Evolutionary conservation across 2,888 invertebrate species (phyloP).

Genomic region (Chouioia cunea): DNA sequence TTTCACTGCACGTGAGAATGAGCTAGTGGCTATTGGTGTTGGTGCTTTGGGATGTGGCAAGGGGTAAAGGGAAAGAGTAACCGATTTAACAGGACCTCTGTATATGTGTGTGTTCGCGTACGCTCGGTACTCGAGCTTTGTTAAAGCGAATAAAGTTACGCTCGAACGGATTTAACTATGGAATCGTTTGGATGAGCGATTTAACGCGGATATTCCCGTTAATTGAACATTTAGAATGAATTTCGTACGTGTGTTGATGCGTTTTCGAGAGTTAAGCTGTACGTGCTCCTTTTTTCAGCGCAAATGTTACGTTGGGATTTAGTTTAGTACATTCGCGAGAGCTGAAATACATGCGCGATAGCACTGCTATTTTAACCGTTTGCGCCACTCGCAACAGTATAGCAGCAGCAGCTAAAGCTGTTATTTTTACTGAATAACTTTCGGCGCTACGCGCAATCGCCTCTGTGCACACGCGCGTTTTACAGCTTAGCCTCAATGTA

Average conservation of each 20-base stretch:
- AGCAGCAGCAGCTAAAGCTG: too few relatives aligned
- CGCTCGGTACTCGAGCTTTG: conserved; percentile 19
- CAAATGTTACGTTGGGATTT: background rate
- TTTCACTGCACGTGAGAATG: conserved; percentile 38
- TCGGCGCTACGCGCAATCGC: too few relatives aligned
- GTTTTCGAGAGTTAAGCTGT: too few relatives aligned
- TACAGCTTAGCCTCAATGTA: too few relatives aligned
- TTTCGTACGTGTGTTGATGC: too few relatives aligned
- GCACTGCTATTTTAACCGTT: too few relatives aligned
- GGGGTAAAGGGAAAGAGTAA: background rate
- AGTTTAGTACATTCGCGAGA: background rate
- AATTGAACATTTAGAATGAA: conserved; percentile 33
- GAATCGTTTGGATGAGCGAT: conserved; percentile 30
- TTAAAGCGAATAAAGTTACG: conserved; percentile 37
- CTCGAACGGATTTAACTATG: conserved; percentile 24
- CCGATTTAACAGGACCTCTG: background rate
- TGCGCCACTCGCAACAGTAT: too few relatives aligned
- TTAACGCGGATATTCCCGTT: conserved; percentile 9
- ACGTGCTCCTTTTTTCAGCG: background rate
- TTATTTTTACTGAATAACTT: too few relatives aligned
- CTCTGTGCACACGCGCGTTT: too few relatives aligned
- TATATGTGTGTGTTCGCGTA: conserved; percentile 15
- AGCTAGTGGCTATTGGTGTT: background rate
- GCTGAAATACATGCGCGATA: background rate
- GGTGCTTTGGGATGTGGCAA: too few relatives aligned